Base-by-base conservation (phyloP, 1,140 invertebrate genomes). In the Drosophila yakuba region DNA sequence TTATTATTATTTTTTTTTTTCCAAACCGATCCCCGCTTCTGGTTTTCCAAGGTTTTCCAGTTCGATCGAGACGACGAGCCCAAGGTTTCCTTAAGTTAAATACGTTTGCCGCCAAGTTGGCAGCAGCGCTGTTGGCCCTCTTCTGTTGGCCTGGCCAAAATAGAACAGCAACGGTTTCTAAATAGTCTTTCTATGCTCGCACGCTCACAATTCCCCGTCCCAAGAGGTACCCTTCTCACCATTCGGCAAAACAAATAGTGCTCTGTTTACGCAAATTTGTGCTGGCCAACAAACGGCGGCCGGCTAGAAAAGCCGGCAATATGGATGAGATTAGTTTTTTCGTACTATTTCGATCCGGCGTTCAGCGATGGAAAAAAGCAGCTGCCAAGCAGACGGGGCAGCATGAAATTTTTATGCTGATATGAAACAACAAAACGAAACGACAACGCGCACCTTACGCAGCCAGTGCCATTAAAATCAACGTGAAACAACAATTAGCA, bases 151-250 rank as follows among this genome's bases (percentile, higher is more conserved):
- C 84, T 88, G 84, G 80, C 84, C 73, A 89, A 89, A 88, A 88
- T 88, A 88, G 84, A 88, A 88, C 84, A 89, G 80, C 84, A 89
- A 88, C 84, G 80, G 84, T 89, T 89, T 88, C 84, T 88, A 88
- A 89, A 89, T 72, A 83, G 80, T 73, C 73, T 35, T 44, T 25
- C 51, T 43, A 55, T 10, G 38, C 23, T 43, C 15, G n/a, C 25
- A 50, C 28, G 48, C 25, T 56, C 15, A 14, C 20, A 20, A 20
- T 39, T 39, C n/a, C n/a, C 35, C 59, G 39, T 43, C 59, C 38
- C 45, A 48, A 44, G 41, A 32, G 23, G 45, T 52, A 23, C 44
- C 12, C 38, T 43, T 15, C 28, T 60, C 39, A 41, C 25, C 60
- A 58, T 50, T 73, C 61, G 55, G 35, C 73, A 52, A 74, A 78